Base-by-base conservation (phyloP, 2,113 vertebrate genomes). In the Ciconia boyciana region DNA sequence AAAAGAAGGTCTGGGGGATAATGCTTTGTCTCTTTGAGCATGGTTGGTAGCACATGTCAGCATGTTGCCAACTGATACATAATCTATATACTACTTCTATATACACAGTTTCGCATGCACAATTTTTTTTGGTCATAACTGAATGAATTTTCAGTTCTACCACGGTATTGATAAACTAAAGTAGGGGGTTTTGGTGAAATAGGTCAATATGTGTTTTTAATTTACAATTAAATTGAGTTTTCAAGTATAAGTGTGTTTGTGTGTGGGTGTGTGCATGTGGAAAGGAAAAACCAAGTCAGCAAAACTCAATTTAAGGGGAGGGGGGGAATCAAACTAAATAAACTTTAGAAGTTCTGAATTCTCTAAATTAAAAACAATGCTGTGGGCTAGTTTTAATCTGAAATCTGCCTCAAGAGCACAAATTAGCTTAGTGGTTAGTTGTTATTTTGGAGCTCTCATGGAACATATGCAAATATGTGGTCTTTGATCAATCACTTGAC, bases 401-500 rank as follows among this genome's bases (percentile, higher is more conserved):
- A 97, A 97, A 91, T 94, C 95, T 96, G 96, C 83, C 97, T 97
- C 95, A 83, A 96, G 91, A 96, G 94, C 97, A 98, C 97, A 98
- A 97, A 98, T 98, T 96, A 98, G 96, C 94, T 97, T 96, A 95
- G 97, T 66, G 96, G 97, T 92, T 98, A 83, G 91, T 74, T 96
- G 91, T 97, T 98, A 94, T 88, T 98, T 95, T 88, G 94, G 95
- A 96, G 95, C 96, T 97, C 96, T 98, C 95, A 97, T 93, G 95
- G 90, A 95, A 95, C 96, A 97, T 82, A 97, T 89, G 95, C 91
- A 97, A 97, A 96, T 93, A 96, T 81, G 96, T 94, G 90, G 89
- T 87, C 97, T 98, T 97, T 98, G 97, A 98, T 98, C 98, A 97
- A 96, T 97, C 94, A 96, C 97, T 97, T 97, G 95, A 98, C 97